Conservation (phyloP, 1,140 invertebrate genomes). For the Asobara japonica region DNA sequence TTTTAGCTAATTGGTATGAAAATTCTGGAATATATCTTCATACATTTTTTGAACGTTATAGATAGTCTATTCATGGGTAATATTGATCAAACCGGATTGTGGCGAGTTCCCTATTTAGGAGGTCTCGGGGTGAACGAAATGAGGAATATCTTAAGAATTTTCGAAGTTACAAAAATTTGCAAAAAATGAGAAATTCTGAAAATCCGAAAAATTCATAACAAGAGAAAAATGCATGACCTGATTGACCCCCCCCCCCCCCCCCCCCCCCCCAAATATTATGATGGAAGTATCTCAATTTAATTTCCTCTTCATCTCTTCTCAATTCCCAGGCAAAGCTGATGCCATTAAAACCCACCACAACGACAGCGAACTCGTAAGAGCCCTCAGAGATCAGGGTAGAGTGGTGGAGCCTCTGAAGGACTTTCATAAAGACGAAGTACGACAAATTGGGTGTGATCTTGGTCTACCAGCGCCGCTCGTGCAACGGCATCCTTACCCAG, state of each 20-base stretch:
- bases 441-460: constrained; percentile 85
- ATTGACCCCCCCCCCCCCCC: too few relatives aligned
- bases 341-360: constrained; percentile 99
- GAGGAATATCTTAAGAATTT: background rate
- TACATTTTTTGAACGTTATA: too few relatives aligned
- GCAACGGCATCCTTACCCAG: constrained; percentile 97
- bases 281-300: background rate
- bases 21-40: too few relatives aligned
- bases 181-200: too few relatives aligned
- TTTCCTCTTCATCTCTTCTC: constrained; percentile 7
- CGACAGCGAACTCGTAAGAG: constrained; percentile 94
- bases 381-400: constrained; percentile 83
- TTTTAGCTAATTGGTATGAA: too few relatives aligned
- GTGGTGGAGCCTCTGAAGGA: constrained; percentile 98
- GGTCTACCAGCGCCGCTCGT: constrained; percentile 89
- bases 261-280: too few relatives aligned
- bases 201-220: too few relatives aligned
- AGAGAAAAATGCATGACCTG: too few relatives aligned
- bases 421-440: constrained; percentile 99
- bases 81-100: too few relatives aligned
- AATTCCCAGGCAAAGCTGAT: constrained; percentile 77
- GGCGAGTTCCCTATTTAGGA: too few relatives aligned
- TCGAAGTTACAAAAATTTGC: background rate
- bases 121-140: too few relatives aligned
- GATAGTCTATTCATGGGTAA: too few relatives aligned